Evolutionary conservation across 2,113 vertebrate species (phyloP).

Genomic region (Tachysurus vachellii): DNA sequence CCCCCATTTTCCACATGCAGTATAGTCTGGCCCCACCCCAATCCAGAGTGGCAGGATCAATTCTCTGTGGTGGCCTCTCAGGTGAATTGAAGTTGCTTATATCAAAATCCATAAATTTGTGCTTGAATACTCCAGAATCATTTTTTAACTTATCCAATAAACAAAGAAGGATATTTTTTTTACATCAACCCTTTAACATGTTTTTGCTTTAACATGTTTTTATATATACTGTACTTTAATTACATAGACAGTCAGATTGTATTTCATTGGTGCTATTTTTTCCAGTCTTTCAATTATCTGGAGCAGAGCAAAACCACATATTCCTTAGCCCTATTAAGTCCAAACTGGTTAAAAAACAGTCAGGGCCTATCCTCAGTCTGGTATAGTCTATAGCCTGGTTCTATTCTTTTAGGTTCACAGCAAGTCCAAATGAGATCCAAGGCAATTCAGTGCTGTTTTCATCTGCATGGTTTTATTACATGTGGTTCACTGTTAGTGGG

Average conservation of each 20-base stretch:
- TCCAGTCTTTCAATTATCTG: constrained; percentile 56
- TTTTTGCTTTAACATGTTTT: constrained; percentile 37
- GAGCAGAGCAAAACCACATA: constrained; percentile 48
- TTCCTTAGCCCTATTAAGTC: constrained; percentile 64
- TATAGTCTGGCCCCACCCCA: not conserved
- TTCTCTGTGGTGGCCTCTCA: constrained; percentile 48
- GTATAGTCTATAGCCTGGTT: constrained; percentile 58
- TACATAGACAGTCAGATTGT: not conserved
- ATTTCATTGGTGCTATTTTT: constrained; percentile 53
- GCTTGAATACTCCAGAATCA: not conserved
- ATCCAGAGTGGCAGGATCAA: constrained; percentile 66
- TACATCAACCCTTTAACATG: not conserved
- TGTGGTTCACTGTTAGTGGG: constrained; percentile 72
- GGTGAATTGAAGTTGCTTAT: constrained; percentile 36
- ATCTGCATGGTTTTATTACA: constrained; percentile 67
- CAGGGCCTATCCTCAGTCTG: constrained; percentile 57
- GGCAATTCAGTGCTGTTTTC: constrained; percentile 60
- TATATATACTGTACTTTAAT: constrained; percentile 50
- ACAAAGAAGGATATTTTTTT: constrained; percentile 17
- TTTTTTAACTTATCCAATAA: not conserved
- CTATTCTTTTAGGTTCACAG: constrained; percentile 65
- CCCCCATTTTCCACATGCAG: not conserved
- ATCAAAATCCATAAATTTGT: constrained; percentile 18
- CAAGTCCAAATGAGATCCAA: constrained; percentile 59
- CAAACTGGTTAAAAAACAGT: constrained; percentile 58